Conservation (phyloP, 2,888 invertebrate species). For the Tridacna crocea region DNA sequence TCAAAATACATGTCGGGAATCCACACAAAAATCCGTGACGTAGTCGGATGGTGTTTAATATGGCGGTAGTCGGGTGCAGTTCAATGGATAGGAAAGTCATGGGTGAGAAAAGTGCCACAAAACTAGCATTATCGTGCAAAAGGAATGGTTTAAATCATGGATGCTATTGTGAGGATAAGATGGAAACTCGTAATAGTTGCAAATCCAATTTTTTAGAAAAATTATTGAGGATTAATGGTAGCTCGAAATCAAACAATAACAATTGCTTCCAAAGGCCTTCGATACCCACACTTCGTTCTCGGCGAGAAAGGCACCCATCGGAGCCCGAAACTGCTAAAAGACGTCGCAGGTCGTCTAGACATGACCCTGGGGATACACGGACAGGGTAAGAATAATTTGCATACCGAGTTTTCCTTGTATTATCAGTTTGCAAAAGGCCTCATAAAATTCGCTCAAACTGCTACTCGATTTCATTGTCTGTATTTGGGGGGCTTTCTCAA, state of each 20-base stretch:
- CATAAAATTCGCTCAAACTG: slow-evolving; percentile 4
- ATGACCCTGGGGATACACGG: slow-evolving; percentile 67
- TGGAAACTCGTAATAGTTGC: slow-evolving; percentile 67
- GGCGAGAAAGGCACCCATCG: slow-evolving; percentile 70
- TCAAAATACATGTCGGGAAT: slow-evolving; percentile 60
- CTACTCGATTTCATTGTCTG: slow-evolving; percentile 55
- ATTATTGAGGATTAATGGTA: slow-evolving; percentile 71
- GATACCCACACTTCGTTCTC: slow-evolving; percentile 77
- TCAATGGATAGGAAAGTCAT: slow-evolving; percentile 74
- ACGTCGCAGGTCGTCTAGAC: slow-evolving; percentile 71
- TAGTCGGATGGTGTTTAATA: slow-evolving; percentile 75
- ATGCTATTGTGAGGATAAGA: slow-evolving; percentile 73
- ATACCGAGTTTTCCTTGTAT: not conserved
- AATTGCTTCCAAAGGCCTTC: slow-evolving; percentile 78
- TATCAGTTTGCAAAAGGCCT: not conserved
- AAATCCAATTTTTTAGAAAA: slow-evolving; percentile 69
- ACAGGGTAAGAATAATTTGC: slow-evolving; percentile 62
- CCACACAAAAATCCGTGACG: slow-evolving; percentile 72
- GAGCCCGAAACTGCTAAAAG: slow-evolving; percentile 67
- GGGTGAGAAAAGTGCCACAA: slow-evolving; percentile 69
- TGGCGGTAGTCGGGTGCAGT: slow-evolving; percentile 82
- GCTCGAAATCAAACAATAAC: slow-evolving; percentile 67
- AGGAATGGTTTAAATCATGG: slow-evolving; percentile 78
- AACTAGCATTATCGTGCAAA: slow-evolving; percentile 74
- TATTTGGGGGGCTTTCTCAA: slow-evolving; percentile 56